Percentiles rank a stretch among this genome's conserved stretches.
phyloP scores from a whole-genome alignment of 2,113 vertebrate genomes.

The Lipotes vexillifer region DNA sequence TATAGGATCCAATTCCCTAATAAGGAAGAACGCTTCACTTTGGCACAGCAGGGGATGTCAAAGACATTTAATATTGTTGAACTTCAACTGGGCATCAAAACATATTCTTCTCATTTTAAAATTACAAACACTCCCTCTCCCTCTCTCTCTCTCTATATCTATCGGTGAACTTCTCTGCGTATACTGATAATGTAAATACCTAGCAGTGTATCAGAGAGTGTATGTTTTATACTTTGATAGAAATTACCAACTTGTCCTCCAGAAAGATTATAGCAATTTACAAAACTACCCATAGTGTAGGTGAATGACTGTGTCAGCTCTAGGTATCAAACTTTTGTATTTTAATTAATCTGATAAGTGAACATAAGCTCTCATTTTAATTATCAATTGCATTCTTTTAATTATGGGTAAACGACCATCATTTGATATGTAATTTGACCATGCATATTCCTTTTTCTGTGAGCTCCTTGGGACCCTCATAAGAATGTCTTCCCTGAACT shows the following conservation, averaged over 20 bases:
- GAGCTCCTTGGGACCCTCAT: not conserved
- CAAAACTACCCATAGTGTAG: not conserved
- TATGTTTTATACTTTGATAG: not conserved
- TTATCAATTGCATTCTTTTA: not conserved
- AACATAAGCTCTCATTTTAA: slow-evolving; percentile 7
- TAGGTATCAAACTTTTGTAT: not conserved
- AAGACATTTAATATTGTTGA: not conserved
- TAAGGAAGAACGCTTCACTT: not conserved
- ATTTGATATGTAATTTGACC: not conserved
- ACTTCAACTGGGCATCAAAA: not conserved
- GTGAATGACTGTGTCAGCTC: not conserved
- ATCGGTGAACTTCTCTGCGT: not conserved
- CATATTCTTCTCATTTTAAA: not conserved
- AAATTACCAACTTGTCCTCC: not conserved
- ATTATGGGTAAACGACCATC: not conserved
- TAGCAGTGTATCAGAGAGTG: not conserved
- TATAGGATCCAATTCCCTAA: not conserved
- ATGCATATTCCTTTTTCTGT: not conserved
- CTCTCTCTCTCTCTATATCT: not conserved
- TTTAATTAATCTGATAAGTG: not conserved
- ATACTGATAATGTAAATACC: not conserved
- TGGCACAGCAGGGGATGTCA: not conserved
- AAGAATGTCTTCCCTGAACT: not conserved
- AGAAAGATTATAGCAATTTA: not conserved
- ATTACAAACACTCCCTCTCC: not conserved